Evolutionary conservation across 2,888 invertebrate genomes (phyloP), one percentile per base, ranked within the genome.

Genomic region (Malthinus flaveolus): DNA sequence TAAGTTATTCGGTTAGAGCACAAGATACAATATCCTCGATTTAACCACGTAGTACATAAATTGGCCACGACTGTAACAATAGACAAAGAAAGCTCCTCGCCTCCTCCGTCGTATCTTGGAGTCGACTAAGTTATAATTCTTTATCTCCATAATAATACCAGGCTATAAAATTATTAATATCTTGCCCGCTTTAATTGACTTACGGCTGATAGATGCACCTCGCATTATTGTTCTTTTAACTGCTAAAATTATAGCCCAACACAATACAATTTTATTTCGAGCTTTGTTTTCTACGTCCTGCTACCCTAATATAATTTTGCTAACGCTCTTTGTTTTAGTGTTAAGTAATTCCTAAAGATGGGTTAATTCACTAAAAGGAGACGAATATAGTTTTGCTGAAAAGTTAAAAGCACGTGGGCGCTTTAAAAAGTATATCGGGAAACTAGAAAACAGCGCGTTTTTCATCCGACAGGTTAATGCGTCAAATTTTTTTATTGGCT

Each of bases 141-240:
- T 77, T 77, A 77, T 76, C 75, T 76, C 70, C 63, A 68, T 71
- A 72, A 23, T 23, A 23, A 73, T 72, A 72, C 68, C 65, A 64
- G 63, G 74, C 71, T 66, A 72, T 78, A 77, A 78, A 78, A 76
- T 77, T 77, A 77, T 77, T 78, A 78, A 77, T 78, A 78, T 76
- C 77, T 73, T 68, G 66, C 66, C 69, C 68, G 70, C 72, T 72
- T 73, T 77, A 77, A 71, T 71, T 70, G 76, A 76, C 74, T 74
- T 68, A 64, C 63, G 66, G 68, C 69, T 73, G 74, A 76, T 76
- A 76, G 75, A 75, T 76, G 73, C 70, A 73, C 70, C 69, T 71
- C 68, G 69, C 70, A 73, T 76, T 75, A 75, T 71, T 69, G 70
- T 69, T 62, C 65, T 73, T 73, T 59, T 75, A 74, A 74, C 73